phyloP scores from a whole-genome alignment of 2,113 vertebrate species.

The Pachycephala philippinensis region DNA sequence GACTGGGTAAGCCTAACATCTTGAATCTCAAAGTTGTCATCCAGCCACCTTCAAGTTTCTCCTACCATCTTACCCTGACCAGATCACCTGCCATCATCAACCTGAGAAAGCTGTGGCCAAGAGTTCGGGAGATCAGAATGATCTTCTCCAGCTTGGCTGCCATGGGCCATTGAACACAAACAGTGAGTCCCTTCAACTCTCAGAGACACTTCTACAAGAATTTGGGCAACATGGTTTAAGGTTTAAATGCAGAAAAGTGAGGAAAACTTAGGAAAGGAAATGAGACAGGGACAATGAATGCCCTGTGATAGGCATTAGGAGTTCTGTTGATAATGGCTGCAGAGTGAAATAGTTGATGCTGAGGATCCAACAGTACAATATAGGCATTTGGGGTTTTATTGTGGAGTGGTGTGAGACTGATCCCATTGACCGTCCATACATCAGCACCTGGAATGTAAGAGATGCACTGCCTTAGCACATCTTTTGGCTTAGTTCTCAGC shows the following conservation, averaged over 20 bases:
- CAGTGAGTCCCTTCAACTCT: background rate
- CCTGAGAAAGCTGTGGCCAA: background rate
- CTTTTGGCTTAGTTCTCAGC: background rate
- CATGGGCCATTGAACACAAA: background rate
- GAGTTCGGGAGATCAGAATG: background rate
- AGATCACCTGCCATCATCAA: background rate
- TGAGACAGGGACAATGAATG: background rate
- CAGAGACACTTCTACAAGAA: background rate
- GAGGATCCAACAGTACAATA: background rate
- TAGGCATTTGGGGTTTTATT: background rate
- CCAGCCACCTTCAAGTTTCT: background rate
- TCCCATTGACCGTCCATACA: background rate
- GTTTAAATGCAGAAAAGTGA: background rate
- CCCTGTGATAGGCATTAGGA: background rate
- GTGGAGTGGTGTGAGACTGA: background rate
- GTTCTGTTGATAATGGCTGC: background rate
- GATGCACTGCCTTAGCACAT: background rate
- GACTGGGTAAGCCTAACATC: background rate
- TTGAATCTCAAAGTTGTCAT: background rate
- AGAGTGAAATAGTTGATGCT: background rate
- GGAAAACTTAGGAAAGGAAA: background rate
- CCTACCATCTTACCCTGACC: background rate
- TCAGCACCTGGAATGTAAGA: background rate
- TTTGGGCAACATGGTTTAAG: background rate
- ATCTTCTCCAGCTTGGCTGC: background rate